Percentiles rank a stretch among this genome's conserved stretches.
These are phyloP conservation scores for Microhierax caerulescens DNA, from an alignment of 2,797 vertebrate genomes.

Conservation along the genomic window DNA sequence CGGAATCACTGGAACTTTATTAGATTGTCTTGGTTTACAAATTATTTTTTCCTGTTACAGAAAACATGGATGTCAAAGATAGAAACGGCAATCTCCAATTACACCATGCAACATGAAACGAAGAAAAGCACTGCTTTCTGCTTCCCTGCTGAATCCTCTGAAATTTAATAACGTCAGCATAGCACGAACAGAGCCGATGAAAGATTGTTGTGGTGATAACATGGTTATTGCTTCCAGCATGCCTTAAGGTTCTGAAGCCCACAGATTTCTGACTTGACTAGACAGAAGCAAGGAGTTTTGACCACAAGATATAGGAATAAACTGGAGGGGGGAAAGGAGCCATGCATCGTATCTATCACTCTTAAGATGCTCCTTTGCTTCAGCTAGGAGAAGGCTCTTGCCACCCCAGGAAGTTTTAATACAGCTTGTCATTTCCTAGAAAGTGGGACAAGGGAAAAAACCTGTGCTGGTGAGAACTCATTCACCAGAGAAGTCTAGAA, in stretches of 20 bases:
- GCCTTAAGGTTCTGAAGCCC: neutral
- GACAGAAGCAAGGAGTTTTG: neutral
- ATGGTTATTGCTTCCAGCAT: neutral
- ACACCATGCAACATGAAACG: constrained; percentile 24
- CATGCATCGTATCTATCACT: accelerated
- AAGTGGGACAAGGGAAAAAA: neutral
- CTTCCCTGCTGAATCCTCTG: constrained; percentile 82
- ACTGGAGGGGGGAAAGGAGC: neutral
- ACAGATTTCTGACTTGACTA: neutral
- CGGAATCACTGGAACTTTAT: neutral
- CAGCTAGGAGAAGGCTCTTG: neutral
- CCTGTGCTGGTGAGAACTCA: neutral
- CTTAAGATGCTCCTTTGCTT: neutral
- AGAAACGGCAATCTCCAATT: constrained; percentile 77
- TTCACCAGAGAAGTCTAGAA: neutral
- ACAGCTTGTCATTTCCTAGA: neutral
- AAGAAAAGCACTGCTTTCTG: constrained; percentile 69
- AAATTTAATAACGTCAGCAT: constrained; percentile 78
- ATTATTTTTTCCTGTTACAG: constrained; percentile 71
- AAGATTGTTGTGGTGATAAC: neutral
- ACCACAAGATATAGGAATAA: neutral
- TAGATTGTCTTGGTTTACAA: neutral
- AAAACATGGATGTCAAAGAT: constrained; percentile 88
- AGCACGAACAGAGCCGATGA: neutral
- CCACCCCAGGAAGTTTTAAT: neutral